Evolutionary conservation across 2,113 vertebrate genomes (phyloP).

Genomic region (Cariama cristata): DNA sequence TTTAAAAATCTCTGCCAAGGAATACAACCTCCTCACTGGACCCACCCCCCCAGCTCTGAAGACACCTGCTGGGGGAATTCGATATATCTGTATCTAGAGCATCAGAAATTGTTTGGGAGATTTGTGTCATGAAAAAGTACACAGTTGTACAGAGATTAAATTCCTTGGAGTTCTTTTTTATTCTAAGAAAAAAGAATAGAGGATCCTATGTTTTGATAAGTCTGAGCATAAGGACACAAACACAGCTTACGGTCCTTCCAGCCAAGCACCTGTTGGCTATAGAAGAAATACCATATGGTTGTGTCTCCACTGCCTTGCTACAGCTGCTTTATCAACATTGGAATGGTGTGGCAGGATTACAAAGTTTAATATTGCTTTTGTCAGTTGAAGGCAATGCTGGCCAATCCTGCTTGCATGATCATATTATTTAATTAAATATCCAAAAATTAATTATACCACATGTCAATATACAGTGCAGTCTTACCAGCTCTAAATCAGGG

Average conservation of each 20-base stretch:
- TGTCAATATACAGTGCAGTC: not conserved
- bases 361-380: not conserved
- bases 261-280: not conserved
- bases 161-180: not conserved
- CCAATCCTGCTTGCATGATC: not conserved
- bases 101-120: not conserved
- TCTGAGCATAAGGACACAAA: not conserved
- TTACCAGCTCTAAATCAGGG: not conserved
- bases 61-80: not conserved
- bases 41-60: not conserved
- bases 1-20: not conserved
- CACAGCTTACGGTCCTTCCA: not conserved
- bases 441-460: not conserved
- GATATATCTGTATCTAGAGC: not conserved
- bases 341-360: not conserved
- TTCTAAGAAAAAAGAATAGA: not conserved
- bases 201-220: not conserved
- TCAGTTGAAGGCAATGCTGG: not conserved
- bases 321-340: not conserved
- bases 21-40: not conserved
- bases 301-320: not conserved
- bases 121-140: not conserved
- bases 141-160: not conserved
- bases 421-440: not conserved
- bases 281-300: not conserved